A percentile compares a stretch with the other conserved stretches of the same genome.
phyloP scores from a whole-genome alignment of 2,888 invertebrate species.

The Catonia carolina region DNA sequence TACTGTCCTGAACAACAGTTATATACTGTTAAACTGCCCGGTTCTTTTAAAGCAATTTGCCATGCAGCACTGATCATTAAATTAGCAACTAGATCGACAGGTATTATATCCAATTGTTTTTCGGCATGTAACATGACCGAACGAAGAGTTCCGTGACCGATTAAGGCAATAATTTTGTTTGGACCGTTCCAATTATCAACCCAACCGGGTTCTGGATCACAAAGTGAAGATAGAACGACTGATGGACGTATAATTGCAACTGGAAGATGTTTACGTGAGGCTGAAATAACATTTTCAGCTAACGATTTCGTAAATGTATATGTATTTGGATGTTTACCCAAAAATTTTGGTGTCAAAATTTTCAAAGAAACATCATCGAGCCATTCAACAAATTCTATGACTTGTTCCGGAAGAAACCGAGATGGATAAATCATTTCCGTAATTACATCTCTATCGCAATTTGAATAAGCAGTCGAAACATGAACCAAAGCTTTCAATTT shows the following conservation, averaged over 20 bases:
- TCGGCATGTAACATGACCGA: constrained; percentile 4
- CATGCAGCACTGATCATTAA: constrained; percentile 13
- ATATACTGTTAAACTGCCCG: constrained; percentile 4
- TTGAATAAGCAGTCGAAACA: constrained; percentile 12
- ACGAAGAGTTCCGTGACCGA: constrained; percentile 2
- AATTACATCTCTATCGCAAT: constrained; percentile 9
- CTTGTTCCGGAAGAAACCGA: not conserved
- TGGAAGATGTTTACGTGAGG: not conserved
- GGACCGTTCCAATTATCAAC: constrained; percentile 16
- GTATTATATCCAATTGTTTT: constrained; percentile 5
- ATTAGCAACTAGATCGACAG: constrained; percentile 17
- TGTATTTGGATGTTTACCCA: constrained; percentile 11
- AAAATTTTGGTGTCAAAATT: constrained; percentile 1
- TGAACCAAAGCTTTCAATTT: constrained; percentile 2
- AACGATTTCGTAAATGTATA: constrained; percentile 16
- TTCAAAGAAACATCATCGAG: constrained; percentile 3
- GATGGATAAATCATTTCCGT: constrained; percentile 11
- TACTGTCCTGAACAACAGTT: constrained; percentile 8
- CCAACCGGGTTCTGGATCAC: constrained; percentile 11
- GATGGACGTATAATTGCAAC: constrained; percentile 14
- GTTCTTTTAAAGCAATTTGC: not conserved
- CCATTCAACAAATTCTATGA: constrained; percentile 8
- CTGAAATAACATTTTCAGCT: constrained; percentile 5
- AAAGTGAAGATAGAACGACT: constrained; percentile 8
- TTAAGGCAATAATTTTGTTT: constrained; percentile 1